A percentile compares a stretch with the other conserved stretches of the same genome.
Conservation (phyloP, 2,888 invertebrate species). For the Tenthredo amoena region DNA sequence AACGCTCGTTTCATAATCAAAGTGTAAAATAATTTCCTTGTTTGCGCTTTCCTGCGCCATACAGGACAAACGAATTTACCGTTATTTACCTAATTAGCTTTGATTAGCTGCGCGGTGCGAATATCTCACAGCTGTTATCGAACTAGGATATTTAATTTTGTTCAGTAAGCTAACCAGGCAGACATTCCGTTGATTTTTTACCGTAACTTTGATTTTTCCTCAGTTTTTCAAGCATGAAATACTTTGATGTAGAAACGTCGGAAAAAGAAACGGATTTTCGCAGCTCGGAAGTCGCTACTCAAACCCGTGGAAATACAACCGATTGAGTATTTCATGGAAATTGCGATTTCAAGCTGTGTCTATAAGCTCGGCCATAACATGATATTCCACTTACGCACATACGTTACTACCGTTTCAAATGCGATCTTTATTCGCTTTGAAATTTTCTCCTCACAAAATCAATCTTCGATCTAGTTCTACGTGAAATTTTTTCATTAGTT, state of each 20-base stretch:
- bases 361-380: constrained; percentile 4
- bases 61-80: constrained; percentile 1
- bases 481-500: neutral
- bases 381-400: constrained; percentile 31
- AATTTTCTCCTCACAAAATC: neutral
- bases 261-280: neutral
- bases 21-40: neutral
- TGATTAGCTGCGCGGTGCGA: constrained; percentile 22
- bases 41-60: neutral
- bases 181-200: constrained; percentile 7
- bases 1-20: constrained; percentile 17
- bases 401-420: constrained; percentile 5
- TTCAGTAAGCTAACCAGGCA: neutral
- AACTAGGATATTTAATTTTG: neutral
- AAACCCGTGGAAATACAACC: neutral
- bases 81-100: constrained; percentile 30
- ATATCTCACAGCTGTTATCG: neutral
- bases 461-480: neutral
- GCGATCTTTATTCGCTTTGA: neutral
- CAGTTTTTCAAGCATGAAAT: neutral
- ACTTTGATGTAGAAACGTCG: constrained; percentile 6
- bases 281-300: neutral
- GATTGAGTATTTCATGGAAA: constrained; percentile 15
- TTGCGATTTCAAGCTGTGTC: constrained; percentile 13
- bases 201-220: neutral